Evolutionary conservation across 2,797 vertebrate genomes (phyloP).

Genomic region (Myotis findleyi): DNA sequence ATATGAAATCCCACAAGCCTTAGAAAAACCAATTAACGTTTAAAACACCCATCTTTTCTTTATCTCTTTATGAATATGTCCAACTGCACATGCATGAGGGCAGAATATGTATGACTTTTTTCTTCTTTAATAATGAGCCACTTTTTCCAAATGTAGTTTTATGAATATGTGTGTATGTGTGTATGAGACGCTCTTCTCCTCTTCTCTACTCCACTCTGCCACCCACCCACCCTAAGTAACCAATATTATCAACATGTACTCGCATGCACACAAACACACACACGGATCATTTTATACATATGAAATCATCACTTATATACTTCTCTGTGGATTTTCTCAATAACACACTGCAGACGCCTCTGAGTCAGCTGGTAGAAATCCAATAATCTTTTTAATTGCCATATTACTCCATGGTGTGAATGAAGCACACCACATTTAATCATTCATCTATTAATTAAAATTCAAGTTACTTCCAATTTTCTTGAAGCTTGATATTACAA

Average conservation of each 20-base stretch:
- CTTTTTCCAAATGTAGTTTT: background rate
- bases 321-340: background rate
- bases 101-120: background rate
- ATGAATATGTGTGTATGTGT: background rate
- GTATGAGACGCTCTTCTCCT: background rate
- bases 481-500: background rate
- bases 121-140: background rate
- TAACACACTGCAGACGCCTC: background rate
- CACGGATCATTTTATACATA: background rate
- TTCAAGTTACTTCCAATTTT: background rate
- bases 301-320: background rate
- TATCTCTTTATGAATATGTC: background rate
- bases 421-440: background rate
- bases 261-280: background rate
- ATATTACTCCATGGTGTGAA: background rate
- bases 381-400: background rate
- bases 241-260: background rate
- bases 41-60: background rate
- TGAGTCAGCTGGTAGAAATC: conserved; percentile 9
- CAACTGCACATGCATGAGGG: background rate
- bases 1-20: background rate
- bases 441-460: background rate
- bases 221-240: background rate
- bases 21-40: background rate
- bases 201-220: background rate